A percentile compares a stretch with the other conserved stretches of the same genome.
phyloP scores from a whole-genome alignment of 2,888 invertebrate genomes.

The Prosapia bicincta region DNA sequence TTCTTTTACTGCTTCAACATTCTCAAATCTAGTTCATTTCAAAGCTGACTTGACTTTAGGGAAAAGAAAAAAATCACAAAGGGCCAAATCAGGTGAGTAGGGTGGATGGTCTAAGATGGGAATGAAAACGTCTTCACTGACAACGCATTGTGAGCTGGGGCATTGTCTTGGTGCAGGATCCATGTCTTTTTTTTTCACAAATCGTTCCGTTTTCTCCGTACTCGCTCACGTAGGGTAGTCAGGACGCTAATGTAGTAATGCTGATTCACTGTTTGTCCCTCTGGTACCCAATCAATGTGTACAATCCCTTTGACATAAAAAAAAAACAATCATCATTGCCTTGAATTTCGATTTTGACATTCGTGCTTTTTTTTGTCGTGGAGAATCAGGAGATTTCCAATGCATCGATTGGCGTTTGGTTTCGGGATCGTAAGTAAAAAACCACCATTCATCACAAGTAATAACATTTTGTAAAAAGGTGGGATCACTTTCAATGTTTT shows the following conservation, averaged over 20 bases:
- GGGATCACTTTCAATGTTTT: conserved; percentile 16
- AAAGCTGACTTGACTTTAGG: no score
- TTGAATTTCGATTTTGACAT: conserved; percentile 33
- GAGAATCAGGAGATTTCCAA: conserved; percentile 32
- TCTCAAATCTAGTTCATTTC: no score
- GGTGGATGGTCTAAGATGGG: conserved; percentile 28
- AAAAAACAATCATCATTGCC: conserved; percentile 32
- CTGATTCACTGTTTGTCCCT: conserved; percentile 37
- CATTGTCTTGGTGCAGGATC: conserved; percentile 39
- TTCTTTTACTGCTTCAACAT: no score
- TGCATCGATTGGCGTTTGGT: neutral
- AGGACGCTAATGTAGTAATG: conserved; percentile 37
- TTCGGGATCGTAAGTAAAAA: neutral
- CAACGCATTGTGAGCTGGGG: conserved; percentile 34
- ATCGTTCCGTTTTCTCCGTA: conserved; percentile 37
- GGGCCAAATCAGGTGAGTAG: no score
- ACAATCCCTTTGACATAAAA: conserved; percentile 36
- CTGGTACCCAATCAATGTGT: conserved; percentile 37
- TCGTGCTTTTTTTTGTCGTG: conserved; percentile 32
- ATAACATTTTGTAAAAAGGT: conserved; percentile 19
- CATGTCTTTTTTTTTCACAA: conserved; percentile 35
- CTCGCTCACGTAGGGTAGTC: conserved; percentile 31
- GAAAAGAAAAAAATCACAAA: no score
- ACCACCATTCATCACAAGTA: conserved; percentile 4
- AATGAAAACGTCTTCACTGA: conserved; percentile 35